Evolutionary conservation across 2,113 vertebrate genomes (phyloP).

Genomic region (Oryzias curvinotus): DNA sequence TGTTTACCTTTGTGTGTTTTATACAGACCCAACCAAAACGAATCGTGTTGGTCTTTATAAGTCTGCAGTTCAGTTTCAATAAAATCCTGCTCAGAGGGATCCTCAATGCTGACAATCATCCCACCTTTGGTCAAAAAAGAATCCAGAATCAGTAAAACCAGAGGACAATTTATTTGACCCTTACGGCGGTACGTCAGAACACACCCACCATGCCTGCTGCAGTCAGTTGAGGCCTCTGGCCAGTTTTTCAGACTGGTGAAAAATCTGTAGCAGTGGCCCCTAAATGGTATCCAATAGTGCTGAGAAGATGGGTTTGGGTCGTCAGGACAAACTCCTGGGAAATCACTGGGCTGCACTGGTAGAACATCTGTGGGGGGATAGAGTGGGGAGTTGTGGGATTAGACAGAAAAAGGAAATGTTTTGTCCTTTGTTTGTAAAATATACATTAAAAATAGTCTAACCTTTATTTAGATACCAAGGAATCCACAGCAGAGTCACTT

Average conservation of each 20-base stretch:
- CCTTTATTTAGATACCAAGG: too few relatives aligned
- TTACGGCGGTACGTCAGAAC: too few relatives aligned
- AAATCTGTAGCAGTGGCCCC: conserved; percentile 83
- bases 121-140: conserved; percentile 37
- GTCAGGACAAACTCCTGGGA: conserved; percentile 82
- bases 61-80: conserved; percentile 59
- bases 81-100: conserved; percentile 79
- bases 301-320: background rate
- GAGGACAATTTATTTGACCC: background rate
- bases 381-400: background rate
- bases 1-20: conserved; percentile 40
- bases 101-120: conserved; percentile 80
- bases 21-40: conserved; percentile 65
- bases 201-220: conserved; percentile 74
- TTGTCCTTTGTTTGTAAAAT: background rate
- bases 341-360: conserved; percentile 71
- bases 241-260: conserved; percentile 66
- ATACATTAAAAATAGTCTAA: background rate
- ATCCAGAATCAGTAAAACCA: conserved; percentile 50
- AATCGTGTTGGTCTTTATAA: conserved; percentile 49
- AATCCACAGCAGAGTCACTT: too few relatives aligned
- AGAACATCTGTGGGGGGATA: conserved; percentile 74
- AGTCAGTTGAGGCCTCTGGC: conserved; percentile 79
- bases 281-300: conserved; percentile 81
- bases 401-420: background rate